Base-by-base conservation (phyloP, 2,888 invertebrate genomes). In the Melanophora roralis region DNA sequence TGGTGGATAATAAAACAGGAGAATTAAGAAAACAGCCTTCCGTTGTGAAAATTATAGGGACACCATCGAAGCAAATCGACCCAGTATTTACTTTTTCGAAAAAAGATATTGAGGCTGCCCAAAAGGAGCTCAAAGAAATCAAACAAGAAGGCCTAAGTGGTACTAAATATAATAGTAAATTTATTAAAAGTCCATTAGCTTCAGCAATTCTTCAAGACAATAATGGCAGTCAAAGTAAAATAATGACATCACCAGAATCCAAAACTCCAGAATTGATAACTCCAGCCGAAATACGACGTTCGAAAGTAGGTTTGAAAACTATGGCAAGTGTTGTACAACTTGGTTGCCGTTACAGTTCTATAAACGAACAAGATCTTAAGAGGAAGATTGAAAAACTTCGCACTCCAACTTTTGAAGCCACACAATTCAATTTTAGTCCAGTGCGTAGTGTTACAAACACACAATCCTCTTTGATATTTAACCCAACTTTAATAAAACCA, bases 281-380 rank as follows among this genome's bases (percentile, higher is more conserved):
- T n/a, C n/a, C n/a, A 23, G 55, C 53, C 19, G 60, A 64, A 72
- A 51, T 74, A 51, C 55, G 9, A 9, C 40, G 5, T 6, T 16
- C 59, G 5, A 45, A 14, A 47, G 0, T 47, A 1, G 78, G 75
- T 0, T 82, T 83, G 6, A 86, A 84, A 71, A 86, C 84, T 34
- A 86, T 87, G n/a, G 85, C 85, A 36, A 87, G 87, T 49, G 78
- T 88, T 74, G 88, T 86, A 74, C 87, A 88, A 89, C 91, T 91
- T 64, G 91, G 93, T 14, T 91, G 93, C 67, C 92, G 94, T 86
- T 93, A 93, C 83, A 94, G 94, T 57, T 93, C 93, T 0, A 93
- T 94, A 72, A 94, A 94, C 85, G 93, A 93, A 83, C 93, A 93
- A 82, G 94, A 94, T 85, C 93, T 94, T 0, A 93, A 93, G 72